These are phyloP conservation scores for Mylabris phalerata DNA, from an alignment of 1,140 invertebrate genomes.

Conservation along the genomic window DNA sequence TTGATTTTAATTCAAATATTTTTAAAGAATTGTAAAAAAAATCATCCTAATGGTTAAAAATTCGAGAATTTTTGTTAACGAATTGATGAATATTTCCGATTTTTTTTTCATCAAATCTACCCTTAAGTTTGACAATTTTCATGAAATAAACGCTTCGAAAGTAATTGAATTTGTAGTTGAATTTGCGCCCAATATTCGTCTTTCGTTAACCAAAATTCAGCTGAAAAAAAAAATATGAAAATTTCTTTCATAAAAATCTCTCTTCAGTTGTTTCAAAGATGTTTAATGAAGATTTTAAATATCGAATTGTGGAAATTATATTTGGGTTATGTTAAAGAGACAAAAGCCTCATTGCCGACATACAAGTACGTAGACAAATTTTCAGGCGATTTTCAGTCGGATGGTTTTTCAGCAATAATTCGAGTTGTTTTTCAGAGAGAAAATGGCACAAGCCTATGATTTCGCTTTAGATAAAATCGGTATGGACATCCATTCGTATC, in stretches of 20 bases:
- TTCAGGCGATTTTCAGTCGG: too few species aligned
- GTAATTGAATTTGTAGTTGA: conserved; percentile 20
- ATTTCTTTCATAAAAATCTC: conserved; percentile 10
- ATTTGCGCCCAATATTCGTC: conserved; percentile 17
- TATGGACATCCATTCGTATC: conserved; percentile 93
- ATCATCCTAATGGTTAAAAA: too few species aligned
- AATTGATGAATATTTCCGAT: conserved; percentile 21
- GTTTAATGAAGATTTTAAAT: conserved; percentile 96
- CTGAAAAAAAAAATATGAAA: background rate
- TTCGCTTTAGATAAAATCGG: conserved; percentile 99
- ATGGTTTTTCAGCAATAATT: too few species aligned
- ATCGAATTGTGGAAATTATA: conserved; percentile 99
- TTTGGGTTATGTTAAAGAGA: conserved; percentile 96
- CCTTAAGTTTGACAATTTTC: conserved; percentile 7
- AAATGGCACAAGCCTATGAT: conserved; percentile 99
- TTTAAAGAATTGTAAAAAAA: background rate
- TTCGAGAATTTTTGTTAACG: conserved; percentile 27
- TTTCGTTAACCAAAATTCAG: conserved; percentile 29
- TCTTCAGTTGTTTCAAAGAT: conserved; percentile 89
- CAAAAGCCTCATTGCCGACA: conserved; percentile 85
- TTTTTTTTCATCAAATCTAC: conserved; percentile 14
- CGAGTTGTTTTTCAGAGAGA: conserved; percentile 65
- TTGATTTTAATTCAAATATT: background rate
- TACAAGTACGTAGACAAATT: conserved; percentile 70
- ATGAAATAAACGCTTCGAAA: conserved; percentile 1